phyloP scores from a whole-genome alignment of 2,888 invertebrate genomes.

The Andrena marginata region DNA sequence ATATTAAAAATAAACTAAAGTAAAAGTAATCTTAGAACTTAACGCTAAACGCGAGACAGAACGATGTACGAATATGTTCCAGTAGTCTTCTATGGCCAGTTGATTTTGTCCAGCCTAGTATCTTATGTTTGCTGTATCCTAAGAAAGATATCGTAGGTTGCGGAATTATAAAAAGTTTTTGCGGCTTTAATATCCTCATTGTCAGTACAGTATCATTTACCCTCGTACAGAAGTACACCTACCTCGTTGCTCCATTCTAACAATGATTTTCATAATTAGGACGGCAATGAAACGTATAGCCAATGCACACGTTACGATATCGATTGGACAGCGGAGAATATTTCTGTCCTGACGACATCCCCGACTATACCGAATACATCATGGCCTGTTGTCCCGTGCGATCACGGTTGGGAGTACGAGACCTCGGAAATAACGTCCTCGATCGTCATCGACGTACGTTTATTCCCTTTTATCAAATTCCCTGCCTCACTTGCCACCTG shows the following conservation, averaged over 20 bases:
- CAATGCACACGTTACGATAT: conserved; percentile 91
- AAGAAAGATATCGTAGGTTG: neutral
- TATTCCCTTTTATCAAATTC: neutral
- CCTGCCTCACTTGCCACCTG: too few relatives aligned
- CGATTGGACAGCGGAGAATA: conserved; percentile 84
- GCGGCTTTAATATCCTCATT: neutral
- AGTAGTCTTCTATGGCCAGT: neutral
- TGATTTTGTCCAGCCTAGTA: neutral
- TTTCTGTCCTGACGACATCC: conserved; percentile 68
- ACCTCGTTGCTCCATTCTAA: conserved; percentile 10
- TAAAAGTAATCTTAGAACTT: too few relatives aligned
- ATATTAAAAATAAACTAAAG: too few relatives aligned
- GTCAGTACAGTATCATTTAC: neutral
- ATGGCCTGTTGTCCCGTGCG: conserved; percentile 90
- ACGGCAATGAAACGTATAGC: conserved; percentile 86
- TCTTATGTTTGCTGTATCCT: neutral
- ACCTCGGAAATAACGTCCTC: conserved; percentile 90
- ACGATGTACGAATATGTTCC: neutral
- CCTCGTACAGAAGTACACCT: neutral
- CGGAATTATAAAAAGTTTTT: neutral
- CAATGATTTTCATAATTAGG: conserved; percentile 69
- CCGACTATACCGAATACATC: conserved; percentile 85
- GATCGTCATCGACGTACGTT: conserved; percentile 90
- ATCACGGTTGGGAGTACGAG: conserved; percentile 93
- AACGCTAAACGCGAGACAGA: neutral